Evolutionary conservation across 2,113 vertebrate species (phyloP).

Genomic region (Saguinus imperator): DNA sequence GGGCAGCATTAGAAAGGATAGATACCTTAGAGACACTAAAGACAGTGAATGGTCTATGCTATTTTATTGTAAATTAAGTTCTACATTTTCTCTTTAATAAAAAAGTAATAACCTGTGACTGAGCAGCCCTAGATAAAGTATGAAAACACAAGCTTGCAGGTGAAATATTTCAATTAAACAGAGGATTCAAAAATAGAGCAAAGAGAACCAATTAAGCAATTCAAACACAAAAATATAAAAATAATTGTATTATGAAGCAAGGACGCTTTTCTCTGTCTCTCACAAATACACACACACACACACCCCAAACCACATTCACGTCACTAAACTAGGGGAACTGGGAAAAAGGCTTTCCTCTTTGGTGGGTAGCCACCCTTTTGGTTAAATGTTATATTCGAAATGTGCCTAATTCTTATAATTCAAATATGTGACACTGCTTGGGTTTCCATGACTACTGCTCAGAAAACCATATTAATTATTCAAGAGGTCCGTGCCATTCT

Average conservation of each 20-base stretch:
- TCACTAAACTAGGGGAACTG: slow-evolving; percentile 13
- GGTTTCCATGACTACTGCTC: slow-evolving; percentile 89
- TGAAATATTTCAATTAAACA: slow-evolving; percentile 66
- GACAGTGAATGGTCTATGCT: not conserved
- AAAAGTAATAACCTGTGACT: slow-evolving; percentile 59
- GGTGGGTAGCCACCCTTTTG: slow-evolving; percentile 71
- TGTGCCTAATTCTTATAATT: slow-evolving; percentile 86
- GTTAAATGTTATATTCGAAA: slow-evolving; percentile 84
- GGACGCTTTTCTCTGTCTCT: not conserved
- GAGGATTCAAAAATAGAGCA: slow-evolving; percentile 46
- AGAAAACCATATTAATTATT: slow-evolving; percentile 90
- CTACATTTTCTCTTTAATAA: slow-evolving; percentile 65
- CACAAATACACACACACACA: not conserved
- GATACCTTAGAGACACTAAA: slow-evolving; percentile 61
- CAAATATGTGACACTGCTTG: slow-evolving; percentile 84
- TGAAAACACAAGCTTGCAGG: slow-evolving; percentile 34
- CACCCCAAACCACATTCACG: not conserved
- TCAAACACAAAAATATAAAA: slow-evolving; percentile 53
- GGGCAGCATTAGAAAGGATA: not conserved
- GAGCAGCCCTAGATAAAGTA: slow-evolving; percentile 38
- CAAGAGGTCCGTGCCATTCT: slow-evolving; percentile 86
- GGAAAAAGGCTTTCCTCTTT: slow-evolving; percentile 51
- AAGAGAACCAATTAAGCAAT: slow-evolving; percentile 46
- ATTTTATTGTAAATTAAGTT: slow-evolving; percentile 62
- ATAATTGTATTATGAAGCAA: slow-evolving; percentile 9